Base-by-base conservation (phyloP, 2,113 vertebrate species). In the Myocastor coypus region DNA sequence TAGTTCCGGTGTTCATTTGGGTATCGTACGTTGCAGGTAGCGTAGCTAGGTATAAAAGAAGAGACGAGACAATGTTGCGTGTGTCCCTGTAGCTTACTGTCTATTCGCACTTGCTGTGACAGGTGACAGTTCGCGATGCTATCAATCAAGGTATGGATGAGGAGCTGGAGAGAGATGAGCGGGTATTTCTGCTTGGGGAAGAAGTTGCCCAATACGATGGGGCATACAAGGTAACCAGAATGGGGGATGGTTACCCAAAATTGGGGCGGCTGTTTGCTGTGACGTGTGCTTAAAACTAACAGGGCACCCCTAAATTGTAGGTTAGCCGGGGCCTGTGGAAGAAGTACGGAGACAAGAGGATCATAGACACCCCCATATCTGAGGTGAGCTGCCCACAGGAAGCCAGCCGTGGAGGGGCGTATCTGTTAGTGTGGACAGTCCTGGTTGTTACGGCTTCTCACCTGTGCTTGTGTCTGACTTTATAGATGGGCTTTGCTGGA, bases 121-220 rank as follows among this genome's bases (percentile, higher is more conserved):
- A 99, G 99, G 97, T 99, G 91, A 99, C 99, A 0, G 99, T 99
- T 87, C 99, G 99, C 71, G 99, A 99, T 95, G 99, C 99, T 57
- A 98, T 99, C 91, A 99, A 99, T 98, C 99, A 99, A 98, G 99
- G 99, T 1, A 97, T 99, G 99, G 99, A 99, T 52, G 99, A 99
- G 97, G 99, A 99, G 97, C 98, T 99, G 98, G 99, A 99, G 98
- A 98, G 99, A 96, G 99, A 99, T 40, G 99, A 99, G 96, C 98
- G 98, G 3, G 99, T 99, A 9, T 99, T 99, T 95, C 97, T 99
- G 52, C 97, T 99, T 63, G 99, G 99, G 2, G 99, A 99, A 98
- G 99, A 99, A 98, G 99, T 99, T 69, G 99, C 99, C 4, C 99
- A 99, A 97, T 99, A 99, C n/a, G 99, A 99, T 10, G 99, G 99